Evolutionary conservation across 2,888 invertebrate species (phyloP).

Genomic region (Caenorhabditis sp.): DNA sequence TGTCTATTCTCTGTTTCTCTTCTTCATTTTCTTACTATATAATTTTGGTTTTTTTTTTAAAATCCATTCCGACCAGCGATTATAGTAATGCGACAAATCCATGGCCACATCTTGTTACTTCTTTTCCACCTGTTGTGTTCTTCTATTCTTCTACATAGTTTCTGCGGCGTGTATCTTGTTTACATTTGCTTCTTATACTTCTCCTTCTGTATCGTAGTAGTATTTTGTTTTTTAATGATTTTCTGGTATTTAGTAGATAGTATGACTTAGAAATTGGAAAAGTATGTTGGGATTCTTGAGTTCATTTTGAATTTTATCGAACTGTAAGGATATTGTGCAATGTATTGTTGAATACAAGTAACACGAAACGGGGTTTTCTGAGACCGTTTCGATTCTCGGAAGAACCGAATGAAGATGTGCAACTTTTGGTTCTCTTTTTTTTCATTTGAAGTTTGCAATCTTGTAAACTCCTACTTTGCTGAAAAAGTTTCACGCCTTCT

Average conservation of each 20-base stretch:
- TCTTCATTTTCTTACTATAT: slow-evolving; percentile 1
- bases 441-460: too few relatives aligned
- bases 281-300: too few relatives aligned
- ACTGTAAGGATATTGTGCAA: too few relatives aligned
- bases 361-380: too few relatives aligned
- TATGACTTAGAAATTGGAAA: too few relatives aligned
- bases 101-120: not conserved
- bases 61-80: not conserved
- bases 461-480: too few relatives aligned
- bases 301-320: too few relatives aligned
- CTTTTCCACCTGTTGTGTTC: not conserved
- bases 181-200: not conserved
- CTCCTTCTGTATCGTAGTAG: not conserved
- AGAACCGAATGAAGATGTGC: too few relatives aligned
- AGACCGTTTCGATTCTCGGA: too few relatives aligned
- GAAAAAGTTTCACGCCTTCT: too few relatives aligned
- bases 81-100: slow-evolving; percentile 14
- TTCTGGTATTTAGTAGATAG: not conserved
- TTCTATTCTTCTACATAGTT: not conserved
- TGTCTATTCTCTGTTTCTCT: not conserved
- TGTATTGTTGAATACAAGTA: too few relatives aligned
- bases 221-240: not conserved
- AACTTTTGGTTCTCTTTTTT: too few relatives aligned
- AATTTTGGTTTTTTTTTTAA: slow-evolving; percentile 23
- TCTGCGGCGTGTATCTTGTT: slow-evolving; percentile 4